Percentiles rank a stretch among this genome's conserved stretches.
These are phyloP conservation scores for Macaria notata DNA, from an alignment of 2,888 invertebrate genomes.

Conservation along the genomic window DNA sequence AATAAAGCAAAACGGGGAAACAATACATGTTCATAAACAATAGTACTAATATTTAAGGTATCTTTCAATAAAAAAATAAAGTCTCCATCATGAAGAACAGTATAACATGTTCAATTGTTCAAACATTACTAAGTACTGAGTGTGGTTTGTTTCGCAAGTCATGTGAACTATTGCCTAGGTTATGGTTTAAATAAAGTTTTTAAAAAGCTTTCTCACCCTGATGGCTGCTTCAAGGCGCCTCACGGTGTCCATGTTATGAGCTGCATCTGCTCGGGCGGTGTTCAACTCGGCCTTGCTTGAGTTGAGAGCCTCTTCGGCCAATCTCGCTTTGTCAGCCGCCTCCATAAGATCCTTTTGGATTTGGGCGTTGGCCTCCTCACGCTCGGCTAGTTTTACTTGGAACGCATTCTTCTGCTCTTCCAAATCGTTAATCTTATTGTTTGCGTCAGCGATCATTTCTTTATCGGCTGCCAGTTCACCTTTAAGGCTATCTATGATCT, in stretches of 20 bases:
- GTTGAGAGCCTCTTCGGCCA: constrained; percentile 12
- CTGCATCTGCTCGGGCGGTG: constrained; percentile 27
- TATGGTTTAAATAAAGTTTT: no score
- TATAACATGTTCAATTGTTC: no score
- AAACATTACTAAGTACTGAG: no score
- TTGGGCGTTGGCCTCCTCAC: constrained; percentile 44
- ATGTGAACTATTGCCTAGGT: no score
- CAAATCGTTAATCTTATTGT: not conserved
- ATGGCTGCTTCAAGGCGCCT: not conserved
- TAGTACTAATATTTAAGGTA: no score
- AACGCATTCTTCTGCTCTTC: constrained; percentile 1
- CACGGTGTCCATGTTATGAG: not conserved
- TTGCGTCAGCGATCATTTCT: not conserved
- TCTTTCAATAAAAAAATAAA: no score
- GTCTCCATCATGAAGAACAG: no score
- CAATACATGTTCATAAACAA: no score
- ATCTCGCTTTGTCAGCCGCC: constrained; percentile 12
- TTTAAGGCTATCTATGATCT: not conserved
- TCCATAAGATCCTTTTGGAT: constrained; percentile 50
- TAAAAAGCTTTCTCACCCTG: not conserved
- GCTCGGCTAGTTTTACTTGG: constrained; percentile 35
- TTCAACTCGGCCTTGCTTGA: constrained; percentile 32
- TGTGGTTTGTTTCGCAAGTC: no score
- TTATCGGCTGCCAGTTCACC: not conserved
- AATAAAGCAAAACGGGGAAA: no score